These are phyloP conservation scores for Drosophila pseudotakahashii DNA, from an alignment of 2,888 invertebrate genomes.

Conservation along the genomic window DNA sequence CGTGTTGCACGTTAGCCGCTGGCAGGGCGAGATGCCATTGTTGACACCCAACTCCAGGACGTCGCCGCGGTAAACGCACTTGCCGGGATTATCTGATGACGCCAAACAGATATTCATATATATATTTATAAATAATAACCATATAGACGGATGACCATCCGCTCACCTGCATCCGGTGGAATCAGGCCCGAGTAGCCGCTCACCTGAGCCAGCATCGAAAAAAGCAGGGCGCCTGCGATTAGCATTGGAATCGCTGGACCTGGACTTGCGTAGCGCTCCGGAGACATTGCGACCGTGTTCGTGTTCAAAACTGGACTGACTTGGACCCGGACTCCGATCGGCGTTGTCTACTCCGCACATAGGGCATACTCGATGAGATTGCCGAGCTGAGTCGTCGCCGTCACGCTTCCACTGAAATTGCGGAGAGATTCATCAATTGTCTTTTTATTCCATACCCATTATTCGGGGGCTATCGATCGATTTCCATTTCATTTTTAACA, in stretches of 20 bases:
- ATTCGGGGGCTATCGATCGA: neutral
- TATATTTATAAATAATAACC: neutral
- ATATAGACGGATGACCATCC: neutral
- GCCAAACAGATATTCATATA: neutral
- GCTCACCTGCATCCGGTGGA: constrained; percentile 73
- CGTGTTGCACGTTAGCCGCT: constrained; percentile 78
- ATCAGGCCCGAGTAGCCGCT: constrained; percentile 68
- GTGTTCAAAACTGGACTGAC: constrained; percentile 68
- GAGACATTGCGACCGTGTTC: constrained; percentile 58
- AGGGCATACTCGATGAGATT: constrained; percentile 1
- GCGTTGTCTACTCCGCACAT: constrained; percentile 20
- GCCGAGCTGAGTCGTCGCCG: neutral
- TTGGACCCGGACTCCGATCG: constrained; percentile 39
- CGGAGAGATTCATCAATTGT: constrained; percentile 36
- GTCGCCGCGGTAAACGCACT: constrained; percentile 81
- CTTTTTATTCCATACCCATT: constrained; percentile 1
- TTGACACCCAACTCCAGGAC: constrained; percentile 72
- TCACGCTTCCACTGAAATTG: neutral
- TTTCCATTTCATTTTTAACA: neutral
- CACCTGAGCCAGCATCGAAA: constrained; percentile 25
- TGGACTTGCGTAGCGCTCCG: constrained; percentile 28
- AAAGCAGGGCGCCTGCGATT: constrained; percentile 23
- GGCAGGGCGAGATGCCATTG: constrained; percentile 79
- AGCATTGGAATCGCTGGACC: constrained; percentile 32
- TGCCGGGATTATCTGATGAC: constrained; percentile 70